phyloP scores from a whole-genome alignment of 92 coral and sea anemone genomes.

The Porites divaricata region DNA sequence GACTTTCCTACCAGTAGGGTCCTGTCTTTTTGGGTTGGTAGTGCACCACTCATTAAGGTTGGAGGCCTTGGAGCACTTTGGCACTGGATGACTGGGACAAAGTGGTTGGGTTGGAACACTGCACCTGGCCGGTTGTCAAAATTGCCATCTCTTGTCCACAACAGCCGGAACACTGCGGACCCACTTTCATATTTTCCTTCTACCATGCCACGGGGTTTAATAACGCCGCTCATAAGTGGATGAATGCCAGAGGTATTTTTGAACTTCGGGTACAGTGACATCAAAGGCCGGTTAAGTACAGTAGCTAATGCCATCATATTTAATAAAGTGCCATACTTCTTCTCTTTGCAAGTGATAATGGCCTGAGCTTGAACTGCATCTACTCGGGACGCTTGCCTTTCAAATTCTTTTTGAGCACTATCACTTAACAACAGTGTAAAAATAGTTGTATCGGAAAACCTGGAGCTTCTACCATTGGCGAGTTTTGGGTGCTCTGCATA shows the following conservation, averaged over 20 bases:
- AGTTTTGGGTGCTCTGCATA: conserved; percentile 42
- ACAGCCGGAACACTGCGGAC: conserved; percentile 34
- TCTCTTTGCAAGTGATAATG: conserved; percentile 39
- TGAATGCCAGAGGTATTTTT: conserved; percentile 33
- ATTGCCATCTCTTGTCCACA: conserved; percentile 27
- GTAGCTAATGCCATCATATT: conserved; percentile 45
- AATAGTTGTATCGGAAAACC: conserved; percentile 40
- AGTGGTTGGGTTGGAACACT: conserved; percentile 34
- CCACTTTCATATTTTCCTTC: conserved; percentile 35
- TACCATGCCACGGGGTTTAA: conserved; percentile 44
- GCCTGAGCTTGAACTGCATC: conserved; percentile 51
- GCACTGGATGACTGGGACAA: conserved; percentile 36
- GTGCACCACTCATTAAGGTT: conserved; percentile 23
- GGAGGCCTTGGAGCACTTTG: conserved; percentile 33
- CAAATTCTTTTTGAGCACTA: conserved; percentile 43
- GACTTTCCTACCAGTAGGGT: conserved; percentile 26
- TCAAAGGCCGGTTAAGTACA: conserved; percentile 39
- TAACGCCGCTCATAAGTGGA: conserved; percentile 37
- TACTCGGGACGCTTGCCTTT: conserved; percentile 40
- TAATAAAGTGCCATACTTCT: conserved; percentile 28
- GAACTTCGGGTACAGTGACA: conserved; percentile 41
- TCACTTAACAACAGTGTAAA: conserved; percentile 39
- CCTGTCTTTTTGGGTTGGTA: conserved; percentile 25
- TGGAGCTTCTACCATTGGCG: conserved; percentile 40
- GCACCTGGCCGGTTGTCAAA: conserved; percentile 27